phyloP scores from a whole-genome alignment of 2,888 invertebrate genomes.

The Diaperis boleti region DNA sequence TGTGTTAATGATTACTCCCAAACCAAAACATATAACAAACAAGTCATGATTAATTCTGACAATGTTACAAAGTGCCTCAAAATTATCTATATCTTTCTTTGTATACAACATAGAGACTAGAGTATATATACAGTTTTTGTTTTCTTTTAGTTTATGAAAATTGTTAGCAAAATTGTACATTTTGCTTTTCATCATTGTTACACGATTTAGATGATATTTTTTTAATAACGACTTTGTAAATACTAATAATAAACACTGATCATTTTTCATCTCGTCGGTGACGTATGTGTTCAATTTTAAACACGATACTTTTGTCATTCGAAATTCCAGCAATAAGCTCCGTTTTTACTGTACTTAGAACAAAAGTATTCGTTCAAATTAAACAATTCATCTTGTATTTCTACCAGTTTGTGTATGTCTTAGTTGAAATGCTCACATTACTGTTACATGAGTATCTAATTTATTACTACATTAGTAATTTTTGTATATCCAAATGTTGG shows the following conservation, averaged over 20 bases:
- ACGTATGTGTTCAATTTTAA: constrained; percentile 37
- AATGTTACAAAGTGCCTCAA: constrained; percentile 58
- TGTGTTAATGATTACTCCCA: constrained; percentile 58
- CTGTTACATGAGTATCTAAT: constrained; percentile 10
- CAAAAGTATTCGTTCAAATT: constrained; percentile 11
- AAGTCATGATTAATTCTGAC: constrained; percentile 61
- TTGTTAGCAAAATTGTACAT: constrained; percentile 48
- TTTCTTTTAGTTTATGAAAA: constrained; percentile 44
- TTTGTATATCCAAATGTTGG: constrained; percentile 11
- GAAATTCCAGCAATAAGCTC: constrained; percentile 37
- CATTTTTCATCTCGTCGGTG: constrained; percentile 18
- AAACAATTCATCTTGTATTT: not conserved
- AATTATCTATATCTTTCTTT: constrained; percentile 35
- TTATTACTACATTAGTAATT: constrained; percentile 32
- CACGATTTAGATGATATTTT: constrained; percentile 42
- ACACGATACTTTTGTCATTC: constrained; percentile 10
- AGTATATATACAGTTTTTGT: constrained; percentile 39
- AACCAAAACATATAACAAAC: constrained; percentile 47
- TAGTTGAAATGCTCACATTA: constrained; percentile 28
- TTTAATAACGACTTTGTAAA: constrained; percentile 39
- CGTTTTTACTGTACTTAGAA: constrained; percentile 22
- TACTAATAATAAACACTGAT: constrained; percentile 29
- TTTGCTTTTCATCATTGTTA: constrained; percentile 46
- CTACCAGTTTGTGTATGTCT: constrained; percentile 17
- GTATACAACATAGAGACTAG: constrained; percentile 32